Percentiles rank a stretch among this genome's conserved stretches.
Evolutionary conservation across 2,888 invertebrate genomes (phyloP).

Genomic region (Trilocha varians): DNA sequence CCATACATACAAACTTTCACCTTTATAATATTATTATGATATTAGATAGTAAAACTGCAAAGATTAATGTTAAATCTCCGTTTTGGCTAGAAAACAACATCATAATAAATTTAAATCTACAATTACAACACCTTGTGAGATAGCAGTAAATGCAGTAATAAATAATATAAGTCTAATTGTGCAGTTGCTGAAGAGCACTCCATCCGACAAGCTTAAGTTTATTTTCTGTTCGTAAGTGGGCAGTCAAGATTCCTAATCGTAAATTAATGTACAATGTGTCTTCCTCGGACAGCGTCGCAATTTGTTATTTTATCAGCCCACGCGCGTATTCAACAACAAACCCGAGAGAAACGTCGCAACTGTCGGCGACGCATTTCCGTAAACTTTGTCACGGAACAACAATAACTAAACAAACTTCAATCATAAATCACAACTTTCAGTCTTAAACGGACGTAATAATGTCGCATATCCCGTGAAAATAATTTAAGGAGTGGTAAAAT

Average conservation of each 20-base stretch:
- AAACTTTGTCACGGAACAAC: constrained; percentile 37
- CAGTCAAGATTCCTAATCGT: neutral
- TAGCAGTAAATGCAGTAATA: too few species aligned
- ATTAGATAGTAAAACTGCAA: too few species aligned
- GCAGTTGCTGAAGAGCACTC: constrained; percentile 1
- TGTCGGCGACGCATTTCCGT: constrained; percentile 54
- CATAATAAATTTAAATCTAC: neutral
- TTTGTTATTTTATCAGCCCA: constrained; percentile 59
- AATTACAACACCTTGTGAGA: neutral
- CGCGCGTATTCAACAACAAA: constrained; percentile 50
- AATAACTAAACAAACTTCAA: constrained; percentile 20
- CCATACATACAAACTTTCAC: too few species aligned
- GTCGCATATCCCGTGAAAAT: constrained; percentile 19
- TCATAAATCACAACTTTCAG: neutral
- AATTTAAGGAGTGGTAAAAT: constrained; percentile 10
- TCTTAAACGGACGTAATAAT: constrained; percentile 16
- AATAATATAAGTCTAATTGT: neutral
- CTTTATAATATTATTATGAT: too few species aligned
- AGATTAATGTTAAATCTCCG: too few species aligned
- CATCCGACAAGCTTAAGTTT: constrained; percentile 2
- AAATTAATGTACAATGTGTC: constrained; percentile 11
- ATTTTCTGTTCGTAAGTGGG: constrained; percentile 2
- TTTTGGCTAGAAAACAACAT: too few species aligned
- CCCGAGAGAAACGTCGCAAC: constrained; percentile 41
- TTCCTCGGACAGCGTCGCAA: constrained; percentile 17